These are phyloP conservation scores for Allacma fusca DNA, from an alignment of 2,888 invertebrate species.

Conservation along the genomic window DNA sequence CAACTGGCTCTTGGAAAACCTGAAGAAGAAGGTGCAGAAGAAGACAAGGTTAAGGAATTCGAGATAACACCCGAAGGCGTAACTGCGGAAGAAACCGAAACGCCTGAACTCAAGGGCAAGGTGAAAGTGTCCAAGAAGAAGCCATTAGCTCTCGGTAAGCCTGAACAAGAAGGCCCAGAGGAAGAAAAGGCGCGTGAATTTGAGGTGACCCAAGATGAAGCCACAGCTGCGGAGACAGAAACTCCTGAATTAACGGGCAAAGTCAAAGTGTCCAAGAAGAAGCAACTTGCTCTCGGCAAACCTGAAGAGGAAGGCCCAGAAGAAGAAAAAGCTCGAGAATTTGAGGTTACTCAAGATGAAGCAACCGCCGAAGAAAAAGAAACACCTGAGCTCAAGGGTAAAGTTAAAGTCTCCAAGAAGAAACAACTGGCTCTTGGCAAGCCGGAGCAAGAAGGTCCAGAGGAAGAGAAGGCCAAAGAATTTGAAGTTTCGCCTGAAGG, in stretches of 20 bases:
- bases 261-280: slow-evolving; percentile 34
- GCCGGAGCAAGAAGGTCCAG: slow-evolving; percentile 21
- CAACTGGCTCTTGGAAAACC: slow-evolving; percentile 36
- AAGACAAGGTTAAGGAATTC: slow-evolving; percentile 2
- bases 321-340: background rate
- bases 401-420: slow-evolving; percentile 29
- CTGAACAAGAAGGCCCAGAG: slow-evolving; percentile 20
- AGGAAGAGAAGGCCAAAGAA: slow-evolving; percentile 8
- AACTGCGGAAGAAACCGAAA: slow-evolving; percentile 21
- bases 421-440: slow-evolving; percentile 37
- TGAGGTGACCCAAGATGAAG: slow-evolving; percentile 18
- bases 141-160: background rate
- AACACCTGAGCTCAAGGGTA: slow-evolving; percentile 35
- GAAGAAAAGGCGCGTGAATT: slow-evolving; percentile 56
- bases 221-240: slow-evolving; percentile 33
- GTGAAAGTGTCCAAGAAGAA: slow-evolving; percentile 30
- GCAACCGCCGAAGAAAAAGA: slow-evolving; percentile 28
- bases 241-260: slow-evolving; percentile 28
- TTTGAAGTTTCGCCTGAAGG: slow-evolving; percentile 63
- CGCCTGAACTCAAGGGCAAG: slow-evolving; percentile 36
- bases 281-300: slow-evolving; percentile 9
- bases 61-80: background rate
- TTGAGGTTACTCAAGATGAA: background rate
- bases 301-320: slow-evolving; percentile 25
- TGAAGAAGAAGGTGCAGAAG: slow-evolving; percentile 17